Conservation (phyloP, 2,797 vertebrate genomes). For the Pyrocephalus nanus region DNA sequence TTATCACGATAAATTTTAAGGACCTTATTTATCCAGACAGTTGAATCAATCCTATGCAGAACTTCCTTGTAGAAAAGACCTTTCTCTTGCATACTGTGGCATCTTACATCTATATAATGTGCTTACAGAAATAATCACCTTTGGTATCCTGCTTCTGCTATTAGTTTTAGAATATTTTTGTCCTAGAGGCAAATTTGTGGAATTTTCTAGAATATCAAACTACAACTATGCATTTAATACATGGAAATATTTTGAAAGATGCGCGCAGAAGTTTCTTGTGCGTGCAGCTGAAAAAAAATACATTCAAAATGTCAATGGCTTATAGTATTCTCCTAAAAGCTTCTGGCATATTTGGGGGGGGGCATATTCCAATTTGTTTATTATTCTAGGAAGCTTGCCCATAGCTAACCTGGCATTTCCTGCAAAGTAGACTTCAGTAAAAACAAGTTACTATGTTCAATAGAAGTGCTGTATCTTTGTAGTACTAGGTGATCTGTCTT, state of each 20-base stretch:
- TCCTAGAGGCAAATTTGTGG: neutral
- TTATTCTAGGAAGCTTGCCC: neutral
- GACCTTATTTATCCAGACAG: neutral
- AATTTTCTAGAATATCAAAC: neutral
- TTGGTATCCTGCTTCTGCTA: neutral
- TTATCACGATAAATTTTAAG: neutral
- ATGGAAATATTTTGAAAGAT: neutral
- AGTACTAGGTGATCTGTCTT: neutral
- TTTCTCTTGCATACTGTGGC: neutral
- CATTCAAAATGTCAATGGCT: neutral
- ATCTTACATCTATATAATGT: neutral
- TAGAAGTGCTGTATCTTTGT: neutral
- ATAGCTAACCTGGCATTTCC: neutral
- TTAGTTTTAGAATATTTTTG: neutral
- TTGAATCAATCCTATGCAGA: neutral
- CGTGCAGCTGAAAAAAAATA: neutral
- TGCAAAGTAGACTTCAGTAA: neutral
- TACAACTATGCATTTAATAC: neutral
- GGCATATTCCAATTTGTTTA: neutral
- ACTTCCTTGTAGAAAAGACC: neutral
- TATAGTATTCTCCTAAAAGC: neutral
- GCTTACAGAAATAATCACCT: neutral
- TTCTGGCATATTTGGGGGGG: accelerated
- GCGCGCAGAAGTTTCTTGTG: neutral
- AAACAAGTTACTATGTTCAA: neutral